phyloP scores from a whole-genome alignment of 37 sponge, comb jelly and placozoan species.

The Diacarnus erythraeanus region DNA sequence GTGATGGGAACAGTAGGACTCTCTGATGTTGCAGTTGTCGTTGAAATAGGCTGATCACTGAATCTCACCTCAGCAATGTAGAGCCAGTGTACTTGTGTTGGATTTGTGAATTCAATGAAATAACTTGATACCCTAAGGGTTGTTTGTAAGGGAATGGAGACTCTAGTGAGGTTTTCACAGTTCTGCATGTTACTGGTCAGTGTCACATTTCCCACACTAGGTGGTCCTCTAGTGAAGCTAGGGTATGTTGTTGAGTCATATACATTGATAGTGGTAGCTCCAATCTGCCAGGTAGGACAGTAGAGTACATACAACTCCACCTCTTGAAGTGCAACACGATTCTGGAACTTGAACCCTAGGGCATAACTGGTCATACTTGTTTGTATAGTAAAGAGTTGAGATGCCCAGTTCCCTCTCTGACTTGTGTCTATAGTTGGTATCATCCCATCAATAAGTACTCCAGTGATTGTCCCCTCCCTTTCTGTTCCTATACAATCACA shows the following conservation, averaged over 20 bases:
- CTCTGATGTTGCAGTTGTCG: no score
- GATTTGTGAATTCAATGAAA: neutral
- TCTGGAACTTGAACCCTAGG: neutral
- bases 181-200: neutral
- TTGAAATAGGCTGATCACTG: neutral
- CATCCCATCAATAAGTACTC: neutral
- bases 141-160: neutral
- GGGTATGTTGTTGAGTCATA: neutral
- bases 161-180: neutral
- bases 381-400: neutral
- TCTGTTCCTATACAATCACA: neutral
- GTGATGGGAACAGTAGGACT: no score
- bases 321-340: neutral
- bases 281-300: neutral
- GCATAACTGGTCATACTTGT: no score
- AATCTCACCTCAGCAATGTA: neutral
- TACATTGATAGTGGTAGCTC: neutral
- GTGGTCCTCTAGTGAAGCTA: neutral
- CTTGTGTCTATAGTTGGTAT: neutral
- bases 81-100: neutral
- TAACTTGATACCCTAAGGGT: neutral
- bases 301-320: neutral
- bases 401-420: neutral
- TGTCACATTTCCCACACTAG: neutral
- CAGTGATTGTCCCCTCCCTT: neutral